Evolutionary conservation across 1,140 invertebrate species (phyloP).

Genomic region (Zelostemma sp.): DNA sequence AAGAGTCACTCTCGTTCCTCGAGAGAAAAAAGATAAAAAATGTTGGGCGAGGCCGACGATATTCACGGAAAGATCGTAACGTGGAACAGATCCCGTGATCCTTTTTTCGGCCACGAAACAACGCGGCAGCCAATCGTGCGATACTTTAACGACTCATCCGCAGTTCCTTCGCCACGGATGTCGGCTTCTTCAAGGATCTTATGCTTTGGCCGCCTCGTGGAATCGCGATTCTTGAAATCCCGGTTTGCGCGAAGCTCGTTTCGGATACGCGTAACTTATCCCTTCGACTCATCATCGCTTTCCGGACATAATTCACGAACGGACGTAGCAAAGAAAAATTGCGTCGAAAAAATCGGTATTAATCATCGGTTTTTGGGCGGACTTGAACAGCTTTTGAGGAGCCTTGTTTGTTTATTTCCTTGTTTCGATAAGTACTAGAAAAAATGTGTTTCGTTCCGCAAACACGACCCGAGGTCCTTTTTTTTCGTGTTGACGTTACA

Average conservation of each 20-base stretch:
- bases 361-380: neutral
- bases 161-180: slow-evolving; percentile 28
- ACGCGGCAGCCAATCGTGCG: slow-evolving; percentile 33
- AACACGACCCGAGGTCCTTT: too few relatives aligned
- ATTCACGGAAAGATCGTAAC: slow-evolving; percentile 48
- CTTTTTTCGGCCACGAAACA: slow-evolving; percentile 43
- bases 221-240: slow-evolving; percentile 37
- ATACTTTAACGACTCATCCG: slow-evolving; percentile 44
- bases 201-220: slow-evolving; percentile 19
- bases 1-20: too few relatives aligned
- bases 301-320: slow-evolving; percentile 18
- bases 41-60: slow-evolving; percentile 13
- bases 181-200: slow-evolving; percentile 34
- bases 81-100: slow-evolving; percentile 44
- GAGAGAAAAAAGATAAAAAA: too few relatives aligned
- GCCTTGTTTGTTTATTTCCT: too few relatives aligned
- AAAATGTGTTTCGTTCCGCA: too few relatives aligned
- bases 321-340: slow-evolving; percentile 13
- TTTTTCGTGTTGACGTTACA: too few relatives aligned
- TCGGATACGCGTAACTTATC: slow-evolving; percentile 14
- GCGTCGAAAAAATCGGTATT: slow-evolving; percentile 20
- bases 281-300: slow-evolving; percentile 33
- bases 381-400: too few relatives aligned
- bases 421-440: too few relatives aligned
- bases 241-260: slow-evolving; percentile 2